phyloP scores from a whole-genome alignment of 2,888 invertebrate species.

The Steinernema hermaphroditum region DNA sequence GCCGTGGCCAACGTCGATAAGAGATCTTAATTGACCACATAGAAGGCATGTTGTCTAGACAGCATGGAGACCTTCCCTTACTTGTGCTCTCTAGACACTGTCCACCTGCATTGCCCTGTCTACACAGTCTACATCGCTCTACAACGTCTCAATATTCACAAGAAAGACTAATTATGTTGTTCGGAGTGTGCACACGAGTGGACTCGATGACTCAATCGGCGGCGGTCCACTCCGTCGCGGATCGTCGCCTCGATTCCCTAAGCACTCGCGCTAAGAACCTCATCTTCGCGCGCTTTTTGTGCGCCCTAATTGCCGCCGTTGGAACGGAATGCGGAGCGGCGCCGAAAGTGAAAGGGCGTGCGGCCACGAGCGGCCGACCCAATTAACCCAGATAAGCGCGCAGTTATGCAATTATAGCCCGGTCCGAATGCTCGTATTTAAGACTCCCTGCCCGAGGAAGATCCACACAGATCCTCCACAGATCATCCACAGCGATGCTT shows the following conservation, averaged over 20 bases:
- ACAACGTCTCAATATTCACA: too few relatives aligned
- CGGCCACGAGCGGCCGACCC: constrained; percentile 31
- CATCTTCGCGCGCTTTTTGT: not conserved
- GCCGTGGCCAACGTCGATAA: too few relatives aligned
- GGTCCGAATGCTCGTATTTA: constrained; percentile 21
- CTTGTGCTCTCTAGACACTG: too few relatives aligned
- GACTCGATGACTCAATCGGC: too few relatives aligned
- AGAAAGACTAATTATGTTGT: too few relatives aligned
- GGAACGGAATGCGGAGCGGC: constrained; percentile 20
- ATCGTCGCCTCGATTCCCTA: constrained; percentile 11
- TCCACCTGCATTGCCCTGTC: too few relatives aligned
- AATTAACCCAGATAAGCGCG: constrained; percentile 31
- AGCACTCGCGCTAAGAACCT: not conserved
- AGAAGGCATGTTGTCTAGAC: too few relatives aligned
- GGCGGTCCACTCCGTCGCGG: too few relatives aligned
- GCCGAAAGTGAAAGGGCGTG: constrained; percentile 18
- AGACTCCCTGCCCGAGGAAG: not conserved
- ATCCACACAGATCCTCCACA: not conserved
- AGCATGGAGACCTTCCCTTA: too few relatives aligned
- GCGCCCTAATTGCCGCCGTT: not conserved
- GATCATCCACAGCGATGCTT: not conserved
- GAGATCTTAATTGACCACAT: too few relatives aligned
- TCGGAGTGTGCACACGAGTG: too few relatives aligned
- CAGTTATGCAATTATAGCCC: constrained; percentile 29
- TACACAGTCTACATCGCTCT: too few relatives aligned